Conservation (phyloP, 2,797 vertebrate species). For the Chiropotes sagulatus region DNA sequence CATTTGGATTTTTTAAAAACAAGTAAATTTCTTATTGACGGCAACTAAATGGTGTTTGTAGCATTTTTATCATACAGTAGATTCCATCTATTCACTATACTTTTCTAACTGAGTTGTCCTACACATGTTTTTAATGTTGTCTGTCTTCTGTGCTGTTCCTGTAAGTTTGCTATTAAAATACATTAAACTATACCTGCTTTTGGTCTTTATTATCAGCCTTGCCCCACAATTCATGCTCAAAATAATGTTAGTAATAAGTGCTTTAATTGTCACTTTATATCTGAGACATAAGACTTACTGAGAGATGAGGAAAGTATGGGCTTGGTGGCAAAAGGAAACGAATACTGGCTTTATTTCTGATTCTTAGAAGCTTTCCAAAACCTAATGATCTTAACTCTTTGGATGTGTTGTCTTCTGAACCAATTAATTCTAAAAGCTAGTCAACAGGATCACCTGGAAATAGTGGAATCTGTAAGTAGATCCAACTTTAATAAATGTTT, state of each 20-base stretch:
- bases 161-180: constrained; percentile 89
- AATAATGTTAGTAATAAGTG: neutral
- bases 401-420: neutral
- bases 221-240: neutral
- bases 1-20: constrained; percentile 83
- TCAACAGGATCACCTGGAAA: neutral
- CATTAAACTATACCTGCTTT: constrained; percentile 86
- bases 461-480: neutral
- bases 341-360: neutral
- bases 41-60: constrained; percentile 90
- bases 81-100: constrained; percentile 88
- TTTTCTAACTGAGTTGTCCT: constrained; percentile 89
- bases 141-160: constrained; percentile 81
- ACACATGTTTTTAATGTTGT: constrained; percentile 84
- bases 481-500: neutral
- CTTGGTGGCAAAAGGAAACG: neutral
- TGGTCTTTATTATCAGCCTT: constrained; percentile 81
- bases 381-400: neutral
- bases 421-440: neutral
- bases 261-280: neutral
- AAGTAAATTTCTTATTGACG: neutral
- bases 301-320: neutral
- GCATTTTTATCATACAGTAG: constrained; percentile 88
- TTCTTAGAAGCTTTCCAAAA: neutral
- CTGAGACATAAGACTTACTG: neutral